Conservation (phyloP, 2,797 vertebrate species). For the Cygnus olor region DNA sequence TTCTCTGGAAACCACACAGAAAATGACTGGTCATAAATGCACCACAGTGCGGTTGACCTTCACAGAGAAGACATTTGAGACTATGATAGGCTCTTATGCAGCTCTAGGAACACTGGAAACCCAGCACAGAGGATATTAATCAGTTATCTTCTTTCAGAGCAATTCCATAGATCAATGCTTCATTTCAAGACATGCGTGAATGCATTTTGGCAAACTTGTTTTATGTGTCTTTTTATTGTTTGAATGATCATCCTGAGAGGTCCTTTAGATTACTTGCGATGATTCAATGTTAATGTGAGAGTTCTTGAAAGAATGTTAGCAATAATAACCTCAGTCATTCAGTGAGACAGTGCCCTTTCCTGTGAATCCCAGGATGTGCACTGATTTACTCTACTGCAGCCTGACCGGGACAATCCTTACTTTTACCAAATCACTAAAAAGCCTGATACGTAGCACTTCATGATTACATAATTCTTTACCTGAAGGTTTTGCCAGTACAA, state of each 20-base stretch:
- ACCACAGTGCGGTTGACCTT: not conserved
- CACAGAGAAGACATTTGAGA: not conserved
- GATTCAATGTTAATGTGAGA: not conserved
- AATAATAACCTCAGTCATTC: not conserved
- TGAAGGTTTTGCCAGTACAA: not conserved
- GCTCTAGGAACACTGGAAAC: not conserved
- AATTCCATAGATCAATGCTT: constrained; percentile 6
- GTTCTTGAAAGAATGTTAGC: constrained; percentile 30
- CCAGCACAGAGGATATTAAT: not conserved
- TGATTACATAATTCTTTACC: not conserved
- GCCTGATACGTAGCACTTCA: not conserved
- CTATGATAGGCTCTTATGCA: not conserved
- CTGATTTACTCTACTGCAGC: not conserved
- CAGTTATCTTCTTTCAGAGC: not conserved
- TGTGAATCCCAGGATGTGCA: not conserved
- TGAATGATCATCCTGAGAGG: constrained; percentile 19
- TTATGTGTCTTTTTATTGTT: constrained; percentile 36
- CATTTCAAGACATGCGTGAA: not conserved
- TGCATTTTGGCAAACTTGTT: constrained; percentile 42
- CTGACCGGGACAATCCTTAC: not conserved
- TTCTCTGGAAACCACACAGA: constrained; percentile 20
- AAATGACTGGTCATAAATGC: constrained; percentile 39
- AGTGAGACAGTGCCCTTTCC: not conserved
- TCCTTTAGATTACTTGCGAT: not conserved
- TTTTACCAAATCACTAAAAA: not conserved